Evolutionary conservation across 1,140 invertebrate species (phyloP), one percentile per base, ranked within the genome.

Genomic region (Microplitis mediator): DNA sequence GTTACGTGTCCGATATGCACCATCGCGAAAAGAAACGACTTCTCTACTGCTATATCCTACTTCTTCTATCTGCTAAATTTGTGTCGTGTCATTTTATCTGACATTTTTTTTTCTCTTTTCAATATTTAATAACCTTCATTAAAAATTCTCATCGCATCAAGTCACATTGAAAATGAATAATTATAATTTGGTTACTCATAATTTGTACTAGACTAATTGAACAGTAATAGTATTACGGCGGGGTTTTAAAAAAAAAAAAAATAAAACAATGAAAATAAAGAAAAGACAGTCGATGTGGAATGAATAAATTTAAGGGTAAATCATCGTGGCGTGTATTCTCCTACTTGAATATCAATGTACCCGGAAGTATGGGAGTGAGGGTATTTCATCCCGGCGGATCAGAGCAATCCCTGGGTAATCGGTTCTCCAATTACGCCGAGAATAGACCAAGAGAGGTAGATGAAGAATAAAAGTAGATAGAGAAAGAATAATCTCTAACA

Each of bases 341-440:
- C 80, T 80, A 80, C 77, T 82, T 82, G 79, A 83, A 82, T 82
- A 81, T 82, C 81, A 82, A 83, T 82, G 77, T 61, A 62, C 70
- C 72, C 72, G 77, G 75, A 81, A 82, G 77, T 79, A 76, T 74
- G 74, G 75, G 73, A 77, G 74, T 9, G 11, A 35, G 60, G 34
- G 60, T n/a, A 62, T 62, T 35, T 36, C 32, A 13, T 35, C 13
- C 11, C 1, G 16, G n/a, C 60, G 32, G 60, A 32, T 62, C 60
- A 36, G 32, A 62, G 14, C 34, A 62, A 62, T 62, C 60, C 60
- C 14, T 35, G 16, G 60, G 35, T 62, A 62, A 62, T 62, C 31
- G 60, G n/a, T 62, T 36, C 34, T 62, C 60, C 60, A 62, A 62
- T 62, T 62, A 62, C 14, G 31, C 13, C 34, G 34, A 62, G 60